Evolutionary conservation across 1,140 invertebrate species (phyloP).

Genomic region (Drosophila parvula): DNA sequence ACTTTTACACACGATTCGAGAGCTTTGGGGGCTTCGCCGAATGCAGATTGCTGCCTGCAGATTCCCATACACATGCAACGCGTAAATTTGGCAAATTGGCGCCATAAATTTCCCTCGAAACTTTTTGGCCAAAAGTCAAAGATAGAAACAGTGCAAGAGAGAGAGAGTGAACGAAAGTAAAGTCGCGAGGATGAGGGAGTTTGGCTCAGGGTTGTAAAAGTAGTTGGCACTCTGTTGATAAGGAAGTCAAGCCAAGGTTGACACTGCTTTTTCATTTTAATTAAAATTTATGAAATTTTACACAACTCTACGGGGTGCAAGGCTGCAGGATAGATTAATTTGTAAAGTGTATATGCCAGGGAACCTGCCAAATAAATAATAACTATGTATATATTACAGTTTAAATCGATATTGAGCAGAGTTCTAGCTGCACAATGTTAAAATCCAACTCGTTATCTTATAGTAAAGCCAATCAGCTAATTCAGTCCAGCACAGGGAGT

Average conservation of each 20-base stretch:
- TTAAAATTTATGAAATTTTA: conserved; percentile 46
- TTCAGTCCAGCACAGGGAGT: conserved; percentile 6
- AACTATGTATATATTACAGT: too few species aligned
- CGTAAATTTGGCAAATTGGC: conserved; percentile 73
- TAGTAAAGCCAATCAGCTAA: not conserved
- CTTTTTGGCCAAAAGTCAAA: conserved; percentile 48
- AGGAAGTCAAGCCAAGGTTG: conserved; percentile 22
- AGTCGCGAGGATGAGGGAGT: not conserved
- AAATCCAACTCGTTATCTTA: not conserved
- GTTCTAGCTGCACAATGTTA: too few species aligned
- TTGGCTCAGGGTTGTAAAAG: conserved; percentile 2
- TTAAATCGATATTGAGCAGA: too few species aligned
- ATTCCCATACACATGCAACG: conserved; percentile 33
- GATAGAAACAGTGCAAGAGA: conserved; percentile 27
- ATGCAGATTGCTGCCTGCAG: conserved; percentile 34
- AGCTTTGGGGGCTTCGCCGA: conserved; percentile 10
- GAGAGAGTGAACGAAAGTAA: conserved; percentile 8
- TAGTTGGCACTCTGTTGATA: conserved; percentile 47
- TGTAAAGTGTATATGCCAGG: not conserved
- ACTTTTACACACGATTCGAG: conserved; percentile 50
- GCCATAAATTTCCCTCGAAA: conserved; percentile 65
- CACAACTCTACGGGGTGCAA: not conserved
- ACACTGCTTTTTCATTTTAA: conserved; percentile 49
- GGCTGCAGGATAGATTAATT: not conserved
- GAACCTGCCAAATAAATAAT: too few species aligned